phyloP scores from a whole-genome alignment of 2,888 invertebrate species.

The Drosophila atripex region DNA sequence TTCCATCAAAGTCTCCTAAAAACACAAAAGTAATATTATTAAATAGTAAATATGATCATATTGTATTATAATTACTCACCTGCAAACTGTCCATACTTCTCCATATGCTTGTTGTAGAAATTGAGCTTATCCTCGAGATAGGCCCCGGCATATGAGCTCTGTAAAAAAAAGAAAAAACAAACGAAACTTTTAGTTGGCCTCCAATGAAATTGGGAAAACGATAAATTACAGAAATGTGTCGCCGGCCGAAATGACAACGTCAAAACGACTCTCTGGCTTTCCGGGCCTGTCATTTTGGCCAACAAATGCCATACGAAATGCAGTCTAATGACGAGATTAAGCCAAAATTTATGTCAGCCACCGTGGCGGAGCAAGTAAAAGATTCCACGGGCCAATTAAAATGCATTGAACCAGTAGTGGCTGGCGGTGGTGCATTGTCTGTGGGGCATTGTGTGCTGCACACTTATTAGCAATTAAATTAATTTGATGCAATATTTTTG shows the following conservation, averaged over 20 bases:
- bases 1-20: slow-evolving; percentile 83
- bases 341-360: slow-evolving; percentile 69
- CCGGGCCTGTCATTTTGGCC: slow-evolving; percentile 58
- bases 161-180: slow-evolving; percentile 48
- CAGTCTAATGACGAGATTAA: slow-evolving; percentile 79
- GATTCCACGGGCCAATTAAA: slow-evolving; percentile 80
- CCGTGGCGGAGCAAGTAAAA: slow-evolving; percentile 12
- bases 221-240: slow-evolving; percentile 52
- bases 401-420: slow-evolving; percentile 79
- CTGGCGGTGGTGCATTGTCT: slow-evolving; percentile 3
- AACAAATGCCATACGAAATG: slow-evolving; percentile 61
- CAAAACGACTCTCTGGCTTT: slow-evolving; percentile 30
- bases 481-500: slow-evolving; percentile 79
- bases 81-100: slow-evolving; percentile 82
- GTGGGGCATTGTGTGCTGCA: slow-evolving; percentile 4
- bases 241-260: slow-evolving; percentile 63
- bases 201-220: slow-evolving; percentile 38
- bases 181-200: slow-evolving; percentile 20
- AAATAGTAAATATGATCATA: no score
- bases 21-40: background rate
- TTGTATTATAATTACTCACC: slow-evolving; percentile 68
- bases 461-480: slow-evolving; percentile 83
- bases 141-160: slow-evolving; percentile 83
- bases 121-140: slow-evolving; percentile 83
- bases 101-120: slow-evolving; percentile 81